Evolutionary conservation across 2,888 invertebrate species (phyloP).

Genomic region (Perithous albicinctus): DNA sequence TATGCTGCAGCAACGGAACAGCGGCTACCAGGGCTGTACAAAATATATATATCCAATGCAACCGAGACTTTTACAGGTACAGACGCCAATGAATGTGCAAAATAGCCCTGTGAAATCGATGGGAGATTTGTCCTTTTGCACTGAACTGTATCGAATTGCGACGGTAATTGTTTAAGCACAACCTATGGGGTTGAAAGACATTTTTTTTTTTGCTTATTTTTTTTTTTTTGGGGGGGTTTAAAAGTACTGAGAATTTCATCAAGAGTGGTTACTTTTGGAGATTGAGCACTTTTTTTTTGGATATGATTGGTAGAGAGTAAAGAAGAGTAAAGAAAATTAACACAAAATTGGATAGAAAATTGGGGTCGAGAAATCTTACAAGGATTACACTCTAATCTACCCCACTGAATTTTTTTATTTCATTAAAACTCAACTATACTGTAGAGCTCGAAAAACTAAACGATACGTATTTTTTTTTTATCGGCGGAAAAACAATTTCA

Average conservation of each 20-base stretch:
- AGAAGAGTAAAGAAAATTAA: not conserved
- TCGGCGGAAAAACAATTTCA: too few species aligned
- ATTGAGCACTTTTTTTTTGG: not conserved
- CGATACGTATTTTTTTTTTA: too few species aligned
- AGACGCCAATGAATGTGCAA: constrained; percentile 60
- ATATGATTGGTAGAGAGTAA: too few species aligned
- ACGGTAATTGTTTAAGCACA: not conserved
- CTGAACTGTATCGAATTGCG: constrained; percentile 17
- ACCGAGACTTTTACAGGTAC: constrained; percentile 53
- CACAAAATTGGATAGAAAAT: too few species aligned
- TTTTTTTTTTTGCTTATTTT: too few species aligned
- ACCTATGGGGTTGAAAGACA: not conserved
- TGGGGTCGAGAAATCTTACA: too few species aligned
- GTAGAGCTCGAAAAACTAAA: too few species aligned
- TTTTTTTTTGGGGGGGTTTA: too few species aligned
- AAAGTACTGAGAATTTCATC: not conserved
- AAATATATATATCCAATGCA: constrained; percentile 70
- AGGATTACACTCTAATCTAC: too few species aligned
- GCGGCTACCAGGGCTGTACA: constrained; percentile 75
- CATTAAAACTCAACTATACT: too few species aligned
- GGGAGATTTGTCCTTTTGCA: constrained; percentile 55
- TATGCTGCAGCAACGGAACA: constrained; percentile 40
- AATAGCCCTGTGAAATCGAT: constrained; percentile 71
- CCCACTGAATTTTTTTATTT: too few species aligned
- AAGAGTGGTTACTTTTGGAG: constrained; percentile 14